phyloP scores from a whole-genome alignment of 2,113 vertebrate species.

The Limnothrissa miodon region DNA sequence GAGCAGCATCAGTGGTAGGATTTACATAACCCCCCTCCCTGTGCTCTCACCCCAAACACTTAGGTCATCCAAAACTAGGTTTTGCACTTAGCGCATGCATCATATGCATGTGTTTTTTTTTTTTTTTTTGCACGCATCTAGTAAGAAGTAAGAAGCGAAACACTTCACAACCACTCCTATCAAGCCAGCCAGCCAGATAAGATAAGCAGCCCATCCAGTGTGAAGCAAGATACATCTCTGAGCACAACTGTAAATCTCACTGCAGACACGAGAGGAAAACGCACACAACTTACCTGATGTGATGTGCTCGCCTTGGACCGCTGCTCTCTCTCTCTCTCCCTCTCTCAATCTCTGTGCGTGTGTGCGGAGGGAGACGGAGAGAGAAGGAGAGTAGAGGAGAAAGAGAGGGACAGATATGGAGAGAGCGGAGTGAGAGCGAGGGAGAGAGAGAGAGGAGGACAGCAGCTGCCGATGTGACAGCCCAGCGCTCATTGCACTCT shows the following conservation, averaged over 20 bases:
- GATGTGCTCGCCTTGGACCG: conserved; percentile 3
- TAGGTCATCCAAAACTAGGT: conserved; percentile 31
- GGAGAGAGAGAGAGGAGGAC: conserved; percentile 43
- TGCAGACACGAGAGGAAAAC: not conserved
- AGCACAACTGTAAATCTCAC: conserved; percentile 3
- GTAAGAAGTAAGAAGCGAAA: conserved; percentile 1
- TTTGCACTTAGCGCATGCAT: not conserved
- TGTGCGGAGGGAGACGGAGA: conserved; percentile 25
- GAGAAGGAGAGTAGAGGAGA: conserved; percentile 25
- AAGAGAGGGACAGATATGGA: conserved; percentile 32
- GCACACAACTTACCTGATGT: conserved; percentile 17
- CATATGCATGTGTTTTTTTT: not conserved
- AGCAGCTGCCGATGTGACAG: conserved; percentile 50
- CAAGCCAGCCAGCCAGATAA: not conserved
- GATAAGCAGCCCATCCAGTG: not conserved
- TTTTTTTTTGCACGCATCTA: not conserved
- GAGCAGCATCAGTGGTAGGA: conserved; percentile 14
- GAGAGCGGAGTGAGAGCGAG: conserved; percentile 5
- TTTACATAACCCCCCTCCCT: conserved; percentile 38
- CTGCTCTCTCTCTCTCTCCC: conserved; percentile 7
- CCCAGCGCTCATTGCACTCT: conserved; percentile 59
- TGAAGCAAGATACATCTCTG: not conserved
- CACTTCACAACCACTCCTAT: not conserved
- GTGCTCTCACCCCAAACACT: conserved; percentile 5
- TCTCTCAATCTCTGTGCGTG: conserved; percentile 21